Conservation (phyloP, 2,888 invertebrate species). For the Eilema sororculum region DNA sequence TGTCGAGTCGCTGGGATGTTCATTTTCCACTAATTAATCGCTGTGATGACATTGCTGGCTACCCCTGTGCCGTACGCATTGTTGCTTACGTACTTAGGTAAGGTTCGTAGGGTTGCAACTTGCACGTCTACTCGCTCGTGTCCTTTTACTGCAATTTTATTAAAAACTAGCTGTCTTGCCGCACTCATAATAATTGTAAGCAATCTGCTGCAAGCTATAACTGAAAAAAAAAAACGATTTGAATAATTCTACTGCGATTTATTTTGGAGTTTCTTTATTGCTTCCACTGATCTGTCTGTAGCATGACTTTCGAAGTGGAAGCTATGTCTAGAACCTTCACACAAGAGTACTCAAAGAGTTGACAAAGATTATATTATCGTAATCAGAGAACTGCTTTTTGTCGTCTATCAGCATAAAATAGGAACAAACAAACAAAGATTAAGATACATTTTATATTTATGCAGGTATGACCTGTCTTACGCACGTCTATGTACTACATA, state of each 20-base stretch:
- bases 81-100: slow-evolving; percentile 45
- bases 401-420: neutral
- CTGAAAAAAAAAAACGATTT: neutral
- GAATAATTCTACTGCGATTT: neutral
- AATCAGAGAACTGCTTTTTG: neutral
- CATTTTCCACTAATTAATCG: slow-evolving; percentile 87
- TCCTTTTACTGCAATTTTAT: neutral
- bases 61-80: slow-evolving; percentile 56
- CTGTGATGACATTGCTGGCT: slow-evolving; percentile 77
- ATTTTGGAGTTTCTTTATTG: neutral
- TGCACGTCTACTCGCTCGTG: neutral
- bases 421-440: neutral
- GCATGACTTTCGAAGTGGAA: neutral
- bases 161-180: neutral
- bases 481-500: neutral
- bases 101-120: neutral
- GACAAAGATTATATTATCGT: neutral
- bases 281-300: neutral
- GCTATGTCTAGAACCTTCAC: neutral
- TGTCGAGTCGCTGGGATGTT: slow-evolving; percentile 80
- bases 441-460: too few species aligned
- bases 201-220: neutral
- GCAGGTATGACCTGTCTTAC: neutral
- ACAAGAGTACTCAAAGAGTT: neutral
- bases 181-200: too few species aligned